Evolutionary conservation across 2,113 vertebrate species (phyloP), one percentile per base, ranked within the genome.

Genomic region (Gymnocephalus cernua): DNA sequence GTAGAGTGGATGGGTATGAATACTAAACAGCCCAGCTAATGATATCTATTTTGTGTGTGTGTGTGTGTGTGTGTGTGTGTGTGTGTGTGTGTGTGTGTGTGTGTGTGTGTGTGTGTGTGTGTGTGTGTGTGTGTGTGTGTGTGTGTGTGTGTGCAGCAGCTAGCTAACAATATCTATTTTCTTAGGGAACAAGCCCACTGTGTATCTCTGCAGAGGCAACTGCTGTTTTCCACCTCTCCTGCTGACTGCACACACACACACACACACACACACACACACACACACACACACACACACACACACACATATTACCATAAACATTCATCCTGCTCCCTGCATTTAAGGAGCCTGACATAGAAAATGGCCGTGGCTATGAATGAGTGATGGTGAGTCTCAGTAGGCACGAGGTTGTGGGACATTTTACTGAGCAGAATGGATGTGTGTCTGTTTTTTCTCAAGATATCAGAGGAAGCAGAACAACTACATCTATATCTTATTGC

Each of bases 11-110:
- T 93, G 93, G 93, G 71, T 90, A 89, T 94, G 95, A 93, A 95
- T 95, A 94, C 92, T 91, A 94, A 95, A 91, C 91, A 94, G 94
- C 77, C 77, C 80, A 83, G 85, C 93, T 95, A 94, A 95, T 94
- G 93, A 94, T 90, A 92, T 88, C 88, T 87, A 83, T 89, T 89
- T 74, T 87, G 67, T 68, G 44, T 80, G 61, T 69, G 84, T 44
- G 57, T 64, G 56, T 76, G 44, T 50, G 59, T 74, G 79, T 56
- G 61, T 71, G 68, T 78, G 71, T 76, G 53, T 64, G 48, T 70
- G 69, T 76, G 54, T 69, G 70, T 38, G 59, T 45, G 72, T 15
- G 56, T 57, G 51, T 38, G 41, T 61, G n/a, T 62, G 45, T 29
- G 48, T 21, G 65, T 50, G 44, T 58, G 56, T 72, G 70, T 79